Evolutionary conservation across 2,113 vertebrate genomes (phyloP).

Genomic region (Formicarius rufipectus): DNA sequence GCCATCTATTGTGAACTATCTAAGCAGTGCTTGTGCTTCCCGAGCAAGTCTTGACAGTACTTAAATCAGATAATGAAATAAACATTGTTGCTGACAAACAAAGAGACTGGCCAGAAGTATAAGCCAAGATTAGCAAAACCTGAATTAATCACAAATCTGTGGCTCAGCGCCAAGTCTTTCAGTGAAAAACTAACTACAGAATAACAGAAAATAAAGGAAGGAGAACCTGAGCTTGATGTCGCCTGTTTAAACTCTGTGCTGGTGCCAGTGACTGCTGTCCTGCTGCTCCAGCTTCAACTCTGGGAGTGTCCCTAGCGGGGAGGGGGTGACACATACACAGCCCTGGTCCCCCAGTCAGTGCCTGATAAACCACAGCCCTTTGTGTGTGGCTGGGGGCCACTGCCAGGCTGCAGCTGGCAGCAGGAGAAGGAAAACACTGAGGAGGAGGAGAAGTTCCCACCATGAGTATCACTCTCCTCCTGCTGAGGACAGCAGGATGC

Average conservation of each 20-base stretch:
- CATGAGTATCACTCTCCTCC: not conserved
- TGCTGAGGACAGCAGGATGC: not conserved
- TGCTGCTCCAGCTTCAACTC: not conserved
- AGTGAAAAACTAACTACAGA: not conserved
- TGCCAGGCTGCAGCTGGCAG: not conserved
- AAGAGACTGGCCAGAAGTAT: not conserved
- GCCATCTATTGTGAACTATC: not conserved
- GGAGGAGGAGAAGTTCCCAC: not conserved
- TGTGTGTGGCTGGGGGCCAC: not conserved
- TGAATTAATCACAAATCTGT: not conserved
- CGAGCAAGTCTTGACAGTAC: not conserved
- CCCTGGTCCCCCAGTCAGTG: too few relatives aligned
- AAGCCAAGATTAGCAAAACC: not conserved
- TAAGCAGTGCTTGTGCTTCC: not conserved
- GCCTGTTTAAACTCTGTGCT: not conserved
- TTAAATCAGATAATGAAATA: not conserved
- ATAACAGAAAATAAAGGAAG: not conserved
- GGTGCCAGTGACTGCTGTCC: not conserved
- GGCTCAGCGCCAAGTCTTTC: not conserved
- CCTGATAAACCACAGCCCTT: not conserved
- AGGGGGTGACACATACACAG: not conserved
- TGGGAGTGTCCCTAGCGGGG: rapidly evolving
- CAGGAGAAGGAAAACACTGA: not conserved
- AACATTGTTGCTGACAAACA: not conserved
- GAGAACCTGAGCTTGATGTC: not conserved